A percentile compares a stretch with the other conserved stretches of the same genome.
Evolutionary conservation across 2,113 vertebrate genomes (phyloP).

Genomic region (Stegostoma tigrinum): DNA sequence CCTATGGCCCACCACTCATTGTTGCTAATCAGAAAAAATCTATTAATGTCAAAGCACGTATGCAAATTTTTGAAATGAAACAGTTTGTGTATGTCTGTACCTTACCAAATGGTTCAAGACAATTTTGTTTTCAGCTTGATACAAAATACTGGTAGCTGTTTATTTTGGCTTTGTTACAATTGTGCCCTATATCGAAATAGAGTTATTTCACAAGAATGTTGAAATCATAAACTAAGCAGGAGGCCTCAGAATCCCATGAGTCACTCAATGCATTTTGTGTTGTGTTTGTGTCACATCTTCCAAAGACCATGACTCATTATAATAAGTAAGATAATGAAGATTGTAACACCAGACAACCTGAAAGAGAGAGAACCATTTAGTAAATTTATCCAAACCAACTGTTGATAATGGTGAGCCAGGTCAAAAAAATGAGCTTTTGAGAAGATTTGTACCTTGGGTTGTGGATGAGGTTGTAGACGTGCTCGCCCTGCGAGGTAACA

Average conservation of each 20-base stretch:
- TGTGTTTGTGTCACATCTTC: neutral
- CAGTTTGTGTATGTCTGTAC: neutral
- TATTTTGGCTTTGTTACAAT: neutral
- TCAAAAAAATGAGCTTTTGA: no score
- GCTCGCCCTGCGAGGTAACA: no score
- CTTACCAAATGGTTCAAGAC: neutral
- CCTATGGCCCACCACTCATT: no score
- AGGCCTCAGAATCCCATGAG: neutral
- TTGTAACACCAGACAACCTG: neutral
- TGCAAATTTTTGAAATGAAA: neutral
- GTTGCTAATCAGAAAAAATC: no score
- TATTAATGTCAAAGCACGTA: no score
- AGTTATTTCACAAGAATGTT: neutral
- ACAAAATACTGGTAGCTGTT: neutral
- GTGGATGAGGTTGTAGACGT: no score
- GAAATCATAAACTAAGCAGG: neutral
- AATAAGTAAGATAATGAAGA: neutral
- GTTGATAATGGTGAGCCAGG: neutral
- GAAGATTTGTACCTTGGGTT: no score
- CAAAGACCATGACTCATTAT: neutral
- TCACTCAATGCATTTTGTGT: neutral
- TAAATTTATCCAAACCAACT: neutral
- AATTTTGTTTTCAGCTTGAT: neutral
- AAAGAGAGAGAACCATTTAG: neutral
- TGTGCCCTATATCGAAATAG: neutral